phyloP scores from a whole-genome alignment of 2,888 invertebrate species.

The Argyresthia goedartella region DNA sequence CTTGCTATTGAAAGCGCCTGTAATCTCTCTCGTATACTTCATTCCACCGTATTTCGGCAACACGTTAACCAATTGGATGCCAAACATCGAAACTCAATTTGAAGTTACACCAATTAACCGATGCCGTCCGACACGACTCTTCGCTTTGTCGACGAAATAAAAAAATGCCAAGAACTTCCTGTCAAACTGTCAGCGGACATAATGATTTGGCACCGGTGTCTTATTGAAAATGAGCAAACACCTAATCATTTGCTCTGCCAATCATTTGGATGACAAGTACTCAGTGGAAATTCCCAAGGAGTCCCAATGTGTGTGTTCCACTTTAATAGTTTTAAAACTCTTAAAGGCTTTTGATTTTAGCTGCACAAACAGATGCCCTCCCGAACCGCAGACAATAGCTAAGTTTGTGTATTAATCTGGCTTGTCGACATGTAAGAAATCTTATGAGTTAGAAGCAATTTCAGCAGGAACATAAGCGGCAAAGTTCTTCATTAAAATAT shows the following conservation, averaged over 20 bases:
- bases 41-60: constrained; percentile 5
- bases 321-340: too few species aligned
- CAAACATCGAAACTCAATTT: constrained; percentile 21
- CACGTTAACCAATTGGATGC: constrained; percentile 10
- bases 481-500: constrained; percentile 9
- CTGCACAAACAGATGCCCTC: neutral
- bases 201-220: constrained; percentile 24
- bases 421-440: too few species aligned
- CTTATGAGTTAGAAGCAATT: too few species aligned
- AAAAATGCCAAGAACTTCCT: constrained; percentile 19
- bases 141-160: constrained; percentile 15
- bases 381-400: neutral
- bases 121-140: constrained; percentile 17
- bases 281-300: neutral
- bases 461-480: neutral
- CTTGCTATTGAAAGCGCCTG: neutral
- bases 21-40: neutral
- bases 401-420: too few species aligned
- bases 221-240: constrained; percentile 29
- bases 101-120: constrained; percentile 11
- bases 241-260: constrained; percentile 33
- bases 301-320: neutral
- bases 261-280: constrained; percentile 18
- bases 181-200: constrained; percentile 18
- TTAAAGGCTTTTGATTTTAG: too few species aligned